Percentiles rank a stretch among this genome's conserved stretches.
phyloP scores from a whole-genome alignment of 2,113 vertebrate genomes.

The Ceratotherium simum region DNA sequence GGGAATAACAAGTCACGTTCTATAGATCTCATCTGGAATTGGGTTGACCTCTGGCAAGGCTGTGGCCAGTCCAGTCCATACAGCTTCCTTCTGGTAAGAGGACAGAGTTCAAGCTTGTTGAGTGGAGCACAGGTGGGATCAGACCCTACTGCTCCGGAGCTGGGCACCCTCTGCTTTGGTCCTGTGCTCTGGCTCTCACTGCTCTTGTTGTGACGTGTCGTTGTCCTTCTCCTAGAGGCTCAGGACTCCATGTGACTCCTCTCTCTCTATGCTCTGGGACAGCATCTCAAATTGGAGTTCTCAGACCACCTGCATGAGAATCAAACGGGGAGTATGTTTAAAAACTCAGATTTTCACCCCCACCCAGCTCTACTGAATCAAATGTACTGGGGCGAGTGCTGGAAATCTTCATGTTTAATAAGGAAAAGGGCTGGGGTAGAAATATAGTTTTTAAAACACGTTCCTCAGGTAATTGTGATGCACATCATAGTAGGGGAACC shows the following conservation, averaged over 20 bases:
- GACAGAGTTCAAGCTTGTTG: not conserved
- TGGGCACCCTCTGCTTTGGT: not conserved
- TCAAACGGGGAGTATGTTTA: not conserved
- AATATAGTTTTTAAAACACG: not conserved
- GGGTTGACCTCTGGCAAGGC: not conserved
- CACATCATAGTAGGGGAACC: not conserved
- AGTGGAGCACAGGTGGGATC: no score
- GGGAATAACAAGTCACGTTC: not conserved
- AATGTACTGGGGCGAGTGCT: not conserved
- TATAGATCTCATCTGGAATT: not conserved
- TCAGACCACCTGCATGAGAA: not conserved
- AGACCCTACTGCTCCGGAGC: not conserved
- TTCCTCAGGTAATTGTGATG: not conserved
- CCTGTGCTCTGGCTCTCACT: not conserved
- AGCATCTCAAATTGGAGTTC: not conserved
- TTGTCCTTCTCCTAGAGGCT: not conserved
- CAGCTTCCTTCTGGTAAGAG: not conserved
- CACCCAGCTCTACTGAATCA: not conserved
- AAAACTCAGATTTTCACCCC: not conserved
- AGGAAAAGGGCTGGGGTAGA: not conserved
- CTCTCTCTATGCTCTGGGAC: not conserved
- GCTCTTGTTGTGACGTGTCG: no score
- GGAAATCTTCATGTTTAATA: not conserved
- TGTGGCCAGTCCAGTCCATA: not conserved
- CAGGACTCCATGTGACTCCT: not conserved